phyloP scores from a whole-genome alignment of 2,797 vertebrate species.

The Nyctalus aviator region DNA sequence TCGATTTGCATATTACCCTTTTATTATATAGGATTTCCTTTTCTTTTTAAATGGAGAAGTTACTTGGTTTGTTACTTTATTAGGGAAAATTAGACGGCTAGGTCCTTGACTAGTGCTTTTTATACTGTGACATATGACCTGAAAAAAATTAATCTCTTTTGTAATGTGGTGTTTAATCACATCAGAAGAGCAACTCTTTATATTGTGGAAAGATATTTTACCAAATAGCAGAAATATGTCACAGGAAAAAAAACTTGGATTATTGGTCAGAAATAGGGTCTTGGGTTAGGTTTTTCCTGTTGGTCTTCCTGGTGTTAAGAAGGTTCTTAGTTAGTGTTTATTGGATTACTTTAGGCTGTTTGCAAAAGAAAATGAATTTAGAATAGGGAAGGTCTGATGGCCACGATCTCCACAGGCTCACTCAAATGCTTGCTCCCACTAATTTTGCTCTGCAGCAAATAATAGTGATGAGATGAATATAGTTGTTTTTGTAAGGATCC shows the following conservation, averaged over 20 bases:
- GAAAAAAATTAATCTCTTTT: not conserved
- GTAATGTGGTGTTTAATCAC: not conserved
- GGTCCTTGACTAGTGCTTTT: not conserved
- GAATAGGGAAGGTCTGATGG: not conserved
- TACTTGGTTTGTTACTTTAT: conserved; percentile 33
- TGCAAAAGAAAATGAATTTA: not conserved
- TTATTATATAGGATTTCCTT: not conserved
- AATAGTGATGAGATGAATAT: not conserved
- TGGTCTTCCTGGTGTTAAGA: not conserved
- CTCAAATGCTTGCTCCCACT: not conserved
- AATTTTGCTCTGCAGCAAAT: not conserved
- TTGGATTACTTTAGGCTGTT: not conserved
- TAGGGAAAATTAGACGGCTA: conserved; percentile 22
- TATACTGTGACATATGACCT: not conserved
- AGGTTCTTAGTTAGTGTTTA: not conserved
- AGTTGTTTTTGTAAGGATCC: not conserved
- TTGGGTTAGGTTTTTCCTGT: not conserved
- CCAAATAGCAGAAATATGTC: not conserved
- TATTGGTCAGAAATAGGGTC: not conserved
- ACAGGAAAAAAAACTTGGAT: not conserved
- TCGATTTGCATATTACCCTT: too few relatives aligned
- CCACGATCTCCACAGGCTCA: not conserved
- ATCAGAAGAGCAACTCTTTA: not conserved
- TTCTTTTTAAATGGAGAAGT: conserved; percentile 32
- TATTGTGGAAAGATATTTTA: not conserved